Evolutionary conservation across 2,888 invertebrate genomes (phyloP), one percentile per base, ranked within the genome.

Genomic region (Campoletis raptor): DNA sequence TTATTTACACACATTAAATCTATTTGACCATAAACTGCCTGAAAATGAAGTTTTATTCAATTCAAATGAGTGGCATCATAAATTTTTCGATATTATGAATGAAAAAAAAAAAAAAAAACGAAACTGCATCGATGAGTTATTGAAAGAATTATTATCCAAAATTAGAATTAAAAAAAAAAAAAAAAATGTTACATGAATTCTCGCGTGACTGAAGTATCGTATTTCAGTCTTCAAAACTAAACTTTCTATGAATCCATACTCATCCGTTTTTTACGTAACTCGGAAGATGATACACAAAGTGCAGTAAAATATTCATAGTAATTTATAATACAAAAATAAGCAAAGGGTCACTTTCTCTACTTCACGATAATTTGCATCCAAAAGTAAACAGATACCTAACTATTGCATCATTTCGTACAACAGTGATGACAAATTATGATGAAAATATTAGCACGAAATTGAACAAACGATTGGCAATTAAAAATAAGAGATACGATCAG

Each of bases 391-490:
- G 36, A 57, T 45, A 37, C 12, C 30, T 30, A 30, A 30, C 1
- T 30, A 66, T 85, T 82, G 73, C 85, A 42, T 36, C 82, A 82
- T 74, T 52, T 74, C 69, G 7, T 36, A 15, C 21, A 54, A 66
- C 30, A 45, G 10, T 64, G 40, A 37, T 7, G 52, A 73, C 42
- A 36, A 57, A 77, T 81, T 76, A 30, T 52, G 52, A 4, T 36
- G 54, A 18, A 72, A 67, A 18, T 57, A 57, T 30, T 37, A 15
- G 24, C 61, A 48, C n/a, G 72, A 45, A 83, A 78, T 83, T 66
- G 57, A 72, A 78, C 67, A 76, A 42, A 73, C 78, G 78, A 74
- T 85, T 40, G 30, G 57, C 69, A 70, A 86, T 86, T 76, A 81
- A 79, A 73, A 36, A 74, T 61, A 74, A 57, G 48, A 64, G 73